Base-by-base conservation (phyloP, 2,888 invertebrate genomes). In the Cenopis cana region DNA sequence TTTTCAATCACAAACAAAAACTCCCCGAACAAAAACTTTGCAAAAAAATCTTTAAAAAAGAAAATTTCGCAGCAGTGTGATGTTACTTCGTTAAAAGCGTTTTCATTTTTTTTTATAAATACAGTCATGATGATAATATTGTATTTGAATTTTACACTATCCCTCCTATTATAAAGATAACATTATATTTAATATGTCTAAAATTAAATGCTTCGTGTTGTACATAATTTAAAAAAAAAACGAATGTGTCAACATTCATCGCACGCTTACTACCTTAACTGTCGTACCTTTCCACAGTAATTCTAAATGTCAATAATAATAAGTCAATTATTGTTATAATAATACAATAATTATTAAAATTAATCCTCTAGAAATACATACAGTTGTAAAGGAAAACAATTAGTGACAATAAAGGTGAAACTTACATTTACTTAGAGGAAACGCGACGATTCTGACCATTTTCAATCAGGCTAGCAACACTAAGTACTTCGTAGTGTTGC, bases 131-230 rank as follows among this genome's bases (percentile, higher is more conserved):
- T 82, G 84, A 85, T 84, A 86, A 84, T 83, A 85, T 81, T 74
- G 80, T 79, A 74, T 76, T 78, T 76, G 74, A 82, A 81, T 82
- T 83, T 82, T 83, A 85, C 85, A 86, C 82, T 82, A 85, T 84
- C 83, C 81, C 81, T 81, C 79, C 77, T 81, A 86, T 86, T 83
- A 88, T 89, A 86, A 87, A 87, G 88, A 89, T 90, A 89, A 89
- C 86, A 88, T 90, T 90, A 91, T 86, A 89, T 89, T 90, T 87
- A 85, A 90, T 91, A 91, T 89, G 87, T 89, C 91, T 93, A 93
- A 91, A 92, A 91, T 92, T 93, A 93, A 93, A 93, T 93, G 93
- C 93, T 91, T 92, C 85, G 81, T 90, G 89, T 93, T 93, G 93
- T 93, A 93, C 93, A 93, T 90, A 87, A 81, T 80, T 83, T 85